Conservation (phyloP, 2,797 vertebrate species). For the Spinibarbus caldwelli region DNA sequence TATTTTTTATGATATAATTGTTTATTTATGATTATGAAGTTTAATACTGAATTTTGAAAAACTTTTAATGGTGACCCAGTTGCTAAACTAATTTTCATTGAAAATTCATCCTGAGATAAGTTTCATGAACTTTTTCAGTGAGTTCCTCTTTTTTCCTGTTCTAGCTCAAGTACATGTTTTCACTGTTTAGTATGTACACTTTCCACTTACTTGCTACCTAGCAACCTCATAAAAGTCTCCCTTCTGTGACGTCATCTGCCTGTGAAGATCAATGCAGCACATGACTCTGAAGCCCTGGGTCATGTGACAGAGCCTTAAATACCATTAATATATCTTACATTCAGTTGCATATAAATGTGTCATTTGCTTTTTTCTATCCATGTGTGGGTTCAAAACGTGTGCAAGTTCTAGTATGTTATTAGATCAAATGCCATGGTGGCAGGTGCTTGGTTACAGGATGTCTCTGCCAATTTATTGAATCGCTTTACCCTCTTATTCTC, state of each 20-base stretch:
- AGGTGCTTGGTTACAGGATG: neutral
- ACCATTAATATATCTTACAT: neutral
- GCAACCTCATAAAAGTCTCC: neutral
- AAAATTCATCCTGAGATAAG: neutral
- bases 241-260: neutral
- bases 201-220: constrained; percentile 56
- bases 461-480: neutral
- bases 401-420: neutral
- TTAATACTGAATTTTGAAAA: neutral
- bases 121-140: neutral
- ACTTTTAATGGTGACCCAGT: too few species aligned
- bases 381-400: neutral
- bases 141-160: neutral
- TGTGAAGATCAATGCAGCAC: neutral
- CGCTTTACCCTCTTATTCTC: neutral
- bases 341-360: neutral
- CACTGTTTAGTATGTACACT: constrained; percentile 37
- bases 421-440: neutral
- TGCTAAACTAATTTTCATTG: neutral
- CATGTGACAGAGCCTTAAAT: neutral
- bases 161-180: neutral
- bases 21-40: too few species aligned
- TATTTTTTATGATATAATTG: too few species aligned
- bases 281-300: neutral
- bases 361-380: neutral